Evolutionary conservation across 1,140 invertebrate genomes (phyloP), one percentile per base, ranked within the genome.

Genomic region (Lutraria rhynchaena): DNA sequence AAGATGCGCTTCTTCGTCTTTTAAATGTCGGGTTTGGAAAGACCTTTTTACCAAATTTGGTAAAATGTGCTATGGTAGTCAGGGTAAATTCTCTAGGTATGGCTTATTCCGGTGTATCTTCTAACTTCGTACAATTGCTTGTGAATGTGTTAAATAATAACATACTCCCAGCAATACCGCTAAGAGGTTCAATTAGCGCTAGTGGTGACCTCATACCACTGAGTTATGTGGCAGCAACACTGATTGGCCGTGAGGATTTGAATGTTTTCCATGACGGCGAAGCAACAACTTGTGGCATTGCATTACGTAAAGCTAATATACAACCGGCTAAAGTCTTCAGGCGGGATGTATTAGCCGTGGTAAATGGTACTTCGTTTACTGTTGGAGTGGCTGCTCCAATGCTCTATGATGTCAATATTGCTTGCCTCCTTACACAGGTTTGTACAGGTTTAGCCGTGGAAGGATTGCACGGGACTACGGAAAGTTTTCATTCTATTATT

Each of bases 201-300:
- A 70, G 46, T 11, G 67, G 44, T 4, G 67, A 53, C 24, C 46
- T 70, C 13, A 70, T 70, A n/a, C 67, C 67, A 19, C 24, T 70
- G 1, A 35, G 67, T 24, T 70, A 70, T 22, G 9, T 70, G 22
- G 44, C 46, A 2, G 44, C 67, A 3, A n/a, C 67, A 31, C 9
- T 70, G 44, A 53, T 70, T 24, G 67, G 67, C 7, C n/a, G 67
- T 7, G 67, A 49, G 27, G 67, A 70, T 19, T 70, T 70, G 41
- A 49, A 27, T 0, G 67, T 70, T 9, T 49, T n/a, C 27, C 24
- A 70, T 31, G 3, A 49, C 3, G 67, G 46, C 49, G 49, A 51
- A 17, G 9, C n/a, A 70, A 31, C 33, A 13, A 53, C 37, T 9
- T 70, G 67, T 44, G 24, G 3, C 22, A 44, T 29, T 29, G 67